Conservation (phyloP, 2,888 invertebrate species). For the Leptinotarsa rubiginosa region DNA sequence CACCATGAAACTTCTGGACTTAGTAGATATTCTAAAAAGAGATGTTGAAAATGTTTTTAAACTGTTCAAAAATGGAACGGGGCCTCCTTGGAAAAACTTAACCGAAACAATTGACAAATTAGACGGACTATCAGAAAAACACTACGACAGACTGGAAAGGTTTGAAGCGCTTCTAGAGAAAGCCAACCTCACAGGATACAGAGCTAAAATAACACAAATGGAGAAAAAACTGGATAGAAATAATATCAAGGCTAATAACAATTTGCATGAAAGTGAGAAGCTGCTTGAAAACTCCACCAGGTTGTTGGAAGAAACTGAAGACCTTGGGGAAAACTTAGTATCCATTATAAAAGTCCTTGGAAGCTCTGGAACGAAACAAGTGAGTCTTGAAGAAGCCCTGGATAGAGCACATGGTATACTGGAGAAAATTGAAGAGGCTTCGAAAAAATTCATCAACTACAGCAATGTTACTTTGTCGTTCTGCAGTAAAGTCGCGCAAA, state of each 20-base stretch:
- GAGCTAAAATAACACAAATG: conserved; percentile 49
- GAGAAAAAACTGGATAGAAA: conserved; percentile 44
- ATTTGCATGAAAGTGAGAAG: conserved; percentile 58
- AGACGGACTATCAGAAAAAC: conserved; percentile 50
- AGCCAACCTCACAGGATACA: conserved; percentile 62
- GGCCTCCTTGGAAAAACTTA: conserved; percentile 81
- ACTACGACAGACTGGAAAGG: conserved; percentile 48
- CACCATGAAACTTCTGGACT: conserved; percentile 80
- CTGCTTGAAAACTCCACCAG: conserved; percentile 64
- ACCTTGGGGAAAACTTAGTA: conserved; percentile 49
- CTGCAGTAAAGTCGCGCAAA: conserved; percentile 52
- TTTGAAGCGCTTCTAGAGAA: conserved; percentile 59
- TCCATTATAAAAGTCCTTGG: conserved; percentile 52
- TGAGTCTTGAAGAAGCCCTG: conserved; percentile 70
- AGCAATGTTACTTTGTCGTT: not conserved
- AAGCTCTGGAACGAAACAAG: conserved; percentile 63
- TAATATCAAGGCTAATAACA: conserved; percentile 37
- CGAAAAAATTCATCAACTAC: conserved; percentile 42
- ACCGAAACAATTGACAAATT: conserved; percentile 68
- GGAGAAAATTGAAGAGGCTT: conserved; percentile 64
- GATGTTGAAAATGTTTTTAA: conserved; percentile 69
- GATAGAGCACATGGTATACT: conserved; percentile 68
- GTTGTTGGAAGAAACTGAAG: conserved; percentile 61
- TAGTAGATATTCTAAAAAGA: conserved; percentile 72
- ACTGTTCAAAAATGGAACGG: conserved; percentile 72